Evolutionary conservation across 2,888 invertebrate species (phyloP), one percentile per base, ranked within the genome.

Genomic region (Ornithoptera alexandrae): DNA sequence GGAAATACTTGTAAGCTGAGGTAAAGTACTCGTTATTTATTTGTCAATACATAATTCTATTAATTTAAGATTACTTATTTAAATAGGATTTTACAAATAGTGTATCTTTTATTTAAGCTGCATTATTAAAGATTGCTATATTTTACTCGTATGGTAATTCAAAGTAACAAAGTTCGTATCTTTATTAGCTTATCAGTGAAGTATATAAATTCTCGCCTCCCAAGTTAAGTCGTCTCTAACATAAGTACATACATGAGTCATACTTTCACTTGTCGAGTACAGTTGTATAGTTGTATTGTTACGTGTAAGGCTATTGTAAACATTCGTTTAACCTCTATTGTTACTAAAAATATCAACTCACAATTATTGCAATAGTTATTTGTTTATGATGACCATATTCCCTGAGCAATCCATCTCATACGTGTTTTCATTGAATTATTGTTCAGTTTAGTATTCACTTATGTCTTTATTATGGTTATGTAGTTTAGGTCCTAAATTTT

Each of bases 251-350:
- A 46, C 18, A 15, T 69, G 69, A 69, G 12, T 65, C 69, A 69
- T 57, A 65, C 69, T 69, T 69, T 69, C 69, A 65, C 69, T 61
- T 7, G 53, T 17, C 24, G 53, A 53, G 6, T 18, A 53, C 53
- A 53, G n/a, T 53, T n/a, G 53, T 15, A 53, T 53, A 53, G 53
- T 53, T 53, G 53, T 53, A 53, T 39, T 39, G 10, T 39, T 39
- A 53, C 17, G 1, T n/a, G 15, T 18, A 10, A 18, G 2, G 1
- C 1, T 6, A 53, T 53, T 18, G 15, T n/a, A 53, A 18, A 18
- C 17, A 53, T 18, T 53, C 15, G 17, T 53, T 53, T 10, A 53
- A 39, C 10, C 30, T 10, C 10, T 8, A 39, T 39, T 39, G 39
- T 39, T 39, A 39, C 10, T 39, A 39, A 39, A 39, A 39, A 10